These are phyloP conservation scores for Sminthopsis crassicaudata DNA, from an alignment of 2,113 vertebrate species.

Conservation along the genomic window DNA sequence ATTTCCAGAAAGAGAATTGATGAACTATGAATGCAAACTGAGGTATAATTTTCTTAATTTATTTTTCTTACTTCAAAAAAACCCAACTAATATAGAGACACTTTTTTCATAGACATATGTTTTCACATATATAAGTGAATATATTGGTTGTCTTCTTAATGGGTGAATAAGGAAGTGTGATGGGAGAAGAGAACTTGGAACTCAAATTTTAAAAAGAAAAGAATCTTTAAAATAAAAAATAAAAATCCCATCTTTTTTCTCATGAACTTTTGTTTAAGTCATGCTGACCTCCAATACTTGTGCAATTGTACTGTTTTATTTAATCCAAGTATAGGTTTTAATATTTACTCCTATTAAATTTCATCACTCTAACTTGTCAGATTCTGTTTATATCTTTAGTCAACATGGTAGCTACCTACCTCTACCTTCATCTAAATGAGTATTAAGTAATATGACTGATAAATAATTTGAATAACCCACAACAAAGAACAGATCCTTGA, in stretches of 20 bases:
- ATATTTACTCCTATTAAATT: background rate
- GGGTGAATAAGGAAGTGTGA: background rate
- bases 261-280: background rate
- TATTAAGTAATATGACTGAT: background rate
- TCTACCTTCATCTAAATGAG: background rate
- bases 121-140: background rate
- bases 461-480: background rate
- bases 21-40: background rate
- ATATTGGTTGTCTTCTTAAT: background rate
- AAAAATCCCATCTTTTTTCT: background rate
- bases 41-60: background rate
- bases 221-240: background rate
- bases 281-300: background rate
- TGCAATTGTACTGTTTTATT: background rate
- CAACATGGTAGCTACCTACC: background rate
- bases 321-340: background rate
- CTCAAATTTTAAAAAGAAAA: background rate
- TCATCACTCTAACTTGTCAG: background rate
- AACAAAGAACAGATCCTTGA: background rate
- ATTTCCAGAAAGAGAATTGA: no score
- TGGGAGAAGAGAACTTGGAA: background rate
- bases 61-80: background rate
- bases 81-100: background rate
- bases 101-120: background rate
- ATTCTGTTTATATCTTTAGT: background rate